phyloP scores from a whole-genome alignment of 2,113 vertebrate genomes.

The Pagrus major region DNA sequence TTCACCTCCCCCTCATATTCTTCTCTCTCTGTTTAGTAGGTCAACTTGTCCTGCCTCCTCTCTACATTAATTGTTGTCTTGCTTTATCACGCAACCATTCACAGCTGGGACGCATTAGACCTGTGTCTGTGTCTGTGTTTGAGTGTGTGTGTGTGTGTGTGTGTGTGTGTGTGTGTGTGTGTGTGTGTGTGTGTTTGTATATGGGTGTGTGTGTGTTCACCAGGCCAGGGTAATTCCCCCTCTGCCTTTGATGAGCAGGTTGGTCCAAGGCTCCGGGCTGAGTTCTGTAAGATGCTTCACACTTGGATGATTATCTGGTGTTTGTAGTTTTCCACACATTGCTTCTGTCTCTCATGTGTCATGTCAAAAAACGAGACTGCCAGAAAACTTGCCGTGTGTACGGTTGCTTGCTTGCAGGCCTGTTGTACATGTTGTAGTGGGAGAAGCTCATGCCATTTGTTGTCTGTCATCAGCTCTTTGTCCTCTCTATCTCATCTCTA shows the following conservation, averaged over 20 bases:
- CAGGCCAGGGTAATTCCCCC: conserved; percentile 65
- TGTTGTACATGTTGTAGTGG: not conserved
- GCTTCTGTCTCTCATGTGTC: conserved; percentile 48
- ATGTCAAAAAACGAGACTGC: not conserved
- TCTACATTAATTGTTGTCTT: conserved; percentile 77
- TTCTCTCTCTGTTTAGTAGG: conserved; percentile 65
- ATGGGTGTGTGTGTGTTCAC: conserved; percentile 33
- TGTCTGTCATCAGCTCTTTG: not conserved
- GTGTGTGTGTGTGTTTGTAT: conserved; percentile 24
- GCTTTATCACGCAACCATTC: conserved; percentile 75
- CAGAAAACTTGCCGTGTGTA: not conserved
- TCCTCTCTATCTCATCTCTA: not conserved
- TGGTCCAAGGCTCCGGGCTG: conserved; percentile 58
- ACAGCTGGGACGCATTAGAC: conserved; percentile 77
- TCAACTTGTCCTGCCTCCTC: conserved; percentile 71
- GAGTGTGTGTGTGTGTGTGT: conserved; percentile 45
- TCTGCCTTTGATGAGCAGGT: conserved; percentile 72
- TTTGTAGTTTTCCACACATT: conserved; percentile 70
- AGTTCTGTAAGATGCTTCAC: conserved; percentile 65
- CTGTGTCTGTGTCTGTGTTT: conserved; percentile 55
- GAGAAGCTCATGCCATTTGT: conserved; percentile 3
- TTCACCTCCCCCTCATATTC: conserved; percentile 2
- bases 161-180: conserved; percentile 22
- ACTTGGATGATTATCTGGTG: conserved; percentile 52
- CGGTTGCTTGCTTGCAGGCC: conserved; percentile 8